Evolutionary conservation across 1,140 invertebrate species (phyloP), one percentile per base, ranked within the genome.

Genomic region (Drosophila willistoni): DNA sequence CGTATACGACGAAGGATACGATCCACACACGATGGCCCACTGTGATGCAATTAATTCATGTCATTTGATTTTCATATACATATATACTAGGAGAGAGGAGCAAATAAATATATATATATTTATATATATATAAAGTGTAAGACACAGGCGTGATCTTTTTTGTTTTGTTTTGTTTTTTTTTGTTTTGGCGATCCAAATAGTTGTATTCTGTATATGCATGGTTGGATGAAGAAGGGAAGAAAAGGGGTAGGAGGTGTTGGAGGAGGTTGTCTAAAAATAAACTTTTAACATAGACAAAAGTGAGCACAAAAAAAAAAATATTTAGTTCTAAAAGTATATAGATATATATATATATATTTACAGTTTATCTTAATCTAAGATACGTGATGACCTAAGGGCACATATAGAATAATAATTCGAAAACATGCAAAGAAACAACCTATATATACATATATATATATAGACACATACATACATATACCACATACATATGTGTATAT

Each of bases 61-160:
- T 36, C 10, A 10, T 36, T 9, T 12, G 34, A 6, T 36, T 36
- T 36, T 36, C 34, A 47, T 19, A 47, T 19, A 17, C 22, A 25
- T 25, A 25, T 57, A n/a, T 56, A 56, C 51, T 13, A 55, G 22
- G 13, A 29, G 51, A 55, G 19, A 29, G 22, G 3, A 17, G 25
- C 1, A 9, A 33, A 13, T 29, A 33, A 13, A 14, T n/a, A 56
- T 59, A 34, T 36, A 36, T 14, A 57, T 7, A 7, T 6, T 9
- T 33, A 17, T 33, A 17, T 29, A 10, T 57, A 55, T 41, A 25
- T 13, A 39, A 63, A 70, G 33, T 64, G 41, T 69, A 81, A 81
- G 79, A 77, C 73, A 81, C 79, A 73, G 73, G 61, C 47, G 73
- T 81, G 79, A 77, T 67, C 57, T 60, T 33, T 51, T 65, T 5